Percentiles rank a stretch among this genome's conserved stretches.
These are phyloP conservation scores for Mycetomoellerius zeteki DNA, from an alignment of 1,140 invertebrate species.

Conservation along the genomic window DNA sequence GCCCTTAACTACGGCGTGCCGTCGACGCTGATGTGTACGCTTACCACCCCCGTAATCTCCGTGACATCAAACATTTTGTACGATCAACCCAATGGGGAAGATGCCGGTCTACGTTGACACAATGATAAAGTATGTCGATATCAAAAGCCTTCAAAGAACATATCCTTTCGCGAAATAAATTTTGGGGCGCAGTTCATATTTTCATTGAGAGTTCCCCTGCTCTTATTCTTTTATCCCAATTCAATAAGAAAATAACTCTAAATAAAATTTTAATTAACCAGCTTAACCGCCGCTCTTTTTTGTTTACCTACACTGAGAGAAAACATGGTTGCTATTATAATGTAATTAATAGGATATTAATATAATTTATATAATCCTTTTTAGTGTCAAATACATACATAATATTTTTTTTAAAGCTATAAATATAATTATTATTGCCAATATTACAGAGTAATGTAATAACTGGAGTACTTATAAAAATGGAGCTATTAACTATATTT, in stretches of 20 bases:
- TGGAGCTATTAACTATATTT: too few species aligned
- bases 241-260: neutral
- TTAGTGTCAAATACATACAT: too few species aligned
- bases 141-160: conserved; percentile 39
- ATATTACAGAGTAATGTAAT: too few species aligned
- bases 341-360: too few species aligned
- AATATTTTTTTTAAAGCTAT: too few species aligned
- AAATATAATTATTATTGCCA: too few species aligned
- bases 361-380: too few species aligned
- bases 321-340: too few species aligned
- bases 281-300: neutral
- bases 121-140: conserved; percentile 54
- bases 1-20: conserved; percentile 54
- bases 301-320: neutral
- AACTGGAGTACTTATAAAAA: too few species aligned
- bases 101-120: conserved; percentile 38
- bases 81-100: conserved; percentile 32
- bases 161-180: conserved; percentile 11
- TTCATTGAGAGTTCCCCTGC: neutral
- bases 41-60: conserved; percentile 48
- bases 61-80: conserved; percentile 60
- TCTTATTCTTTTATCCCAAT: neutral
- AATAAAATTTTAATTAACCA: neutral
- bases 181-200: conserved; percentile 10
- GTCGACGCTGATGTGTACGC: conserved; percentile 49